Conservation (phyloP, 2,888 invertebrate genomes). For the Rhagonycha lutea region DNA sequence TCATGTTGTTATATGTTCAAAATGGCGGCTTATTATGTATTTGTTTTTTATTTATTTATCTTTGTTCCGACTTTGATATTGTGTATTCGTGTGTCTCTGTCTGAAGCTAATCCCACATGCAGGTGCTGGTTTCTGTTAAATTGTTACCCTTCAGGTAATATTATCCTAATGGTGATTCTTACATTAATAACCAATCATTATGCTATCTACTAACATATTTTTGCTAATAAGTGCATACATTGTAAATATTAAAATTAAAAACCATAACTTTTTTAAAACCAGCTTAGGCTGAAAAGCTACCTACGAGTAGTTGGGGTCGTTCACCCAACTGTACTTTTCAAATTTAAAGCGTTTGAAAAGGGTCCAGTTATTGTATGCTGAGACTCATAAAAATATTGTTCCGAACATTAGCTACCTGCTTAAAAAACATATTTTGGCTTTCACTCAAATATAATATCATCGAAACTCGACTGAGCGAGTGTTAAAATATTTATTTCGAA, state of each 20-base stretch:
- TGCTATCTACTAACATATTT: background rate
- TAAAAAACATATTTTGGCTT: background rate
- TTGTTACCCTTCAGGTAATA: background rate
- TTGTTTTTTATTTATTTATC: slow-evolving; percentile 18
- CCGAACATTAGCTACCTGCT: background rate
- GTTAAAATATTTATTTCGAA: background rate
- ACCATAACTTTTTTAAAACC: background rate
- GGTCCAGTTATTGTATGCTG: background rate
- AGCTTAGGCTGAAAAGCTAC: background rate
- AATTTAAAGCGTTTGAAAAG: background rate
- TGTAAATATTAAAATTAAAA: background rate
- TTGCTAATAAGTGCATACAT: background rate
- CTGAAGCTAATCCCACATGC: slow-evolving; percentile 12
- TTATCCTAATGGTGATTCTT: background rate
- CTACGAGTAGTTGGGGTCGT: background rate
- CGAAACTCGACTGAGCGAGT: background rate
- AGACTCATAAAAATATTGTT: background rate
- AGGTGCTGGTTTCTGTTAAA: slow-evolving; percentile 17
- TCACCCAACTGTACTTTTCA: background rate
- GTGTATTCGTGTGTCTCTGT: slow-evolving; percentile 11
- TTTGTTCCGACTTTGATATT: slow-evolving; percentile 7
- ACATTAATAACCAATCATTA: background rate
- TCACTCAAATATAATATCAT: background rate
- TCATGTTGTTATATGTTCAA: slow-evolving; percentile 29
- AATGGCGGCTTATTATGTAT: slow-evolving; percentile 25